These are phyloP conservation scores for Alectura lathami DNA, from an alignment of 2,113 vertebrate genomes.

Conservation along the genomic window DNA sequence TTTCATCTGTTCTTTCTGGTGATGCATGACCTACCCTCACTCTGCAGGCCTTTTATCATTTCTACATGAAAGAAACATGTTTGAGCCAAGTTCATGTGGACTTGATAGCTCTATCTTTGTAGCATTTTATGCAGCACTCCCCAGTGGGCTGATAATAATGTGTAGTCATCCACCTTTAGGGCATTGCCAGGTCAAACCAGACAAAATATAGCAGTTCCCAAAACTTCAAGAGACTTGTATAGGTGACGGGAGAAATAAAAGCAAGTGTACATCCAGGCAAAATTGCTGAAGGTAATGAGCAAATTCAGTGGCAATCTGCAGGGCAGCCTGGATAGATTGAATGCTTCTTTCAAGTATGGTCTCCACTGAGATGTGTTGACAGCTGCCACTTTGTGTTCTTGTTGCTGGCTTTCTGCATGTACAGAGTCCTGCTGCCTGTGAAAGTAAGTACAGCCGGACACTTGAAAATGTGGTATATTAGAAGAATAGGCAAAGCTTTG, in stretches of 20 bases:
- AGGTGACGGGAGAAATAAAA: not conserved
- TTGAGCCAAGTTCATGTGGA: not conserved
- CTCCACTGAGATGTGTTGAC: not conserved
- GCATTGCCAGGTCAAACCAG: not conserved
- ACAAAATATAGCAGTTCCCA: not conserved
- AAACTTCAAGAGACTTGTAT: not conserved
- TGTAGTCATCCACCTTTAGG: not conserved
- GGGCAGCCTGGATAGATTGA: not conserved
- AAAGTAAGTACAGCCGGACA: not conserved
- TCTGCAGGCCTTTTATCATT: slow-evolving; percentile 33
- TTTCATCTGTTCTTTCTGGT: not conserved
- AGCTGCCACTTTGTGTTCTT: not conserved
- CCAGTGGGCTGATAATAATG: not conserved
- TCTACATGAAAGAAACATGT: not conserved
- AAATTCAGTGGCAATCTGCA: not conserved
- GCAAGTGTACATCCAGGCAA: not conserved
- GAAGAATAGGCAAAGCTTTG: not conserved
- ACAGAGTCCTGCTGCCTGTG: not conserved
- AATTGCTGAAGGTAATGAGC: not conserved
- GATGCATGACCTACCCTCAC: not conserved
- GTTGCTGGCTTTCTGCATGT: not conserved
- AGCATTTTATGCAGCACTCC: not conserved
- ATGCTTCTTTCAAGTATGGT: fast-evolving
- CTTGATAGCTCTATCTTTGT: slow-evolving; percentile 15
- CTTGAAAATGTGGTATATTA: fast-evolving